Evolutionary conservation across 1,140 invertebrate species (phyloP).

Genomic region (Telenomus remus): DNA sequence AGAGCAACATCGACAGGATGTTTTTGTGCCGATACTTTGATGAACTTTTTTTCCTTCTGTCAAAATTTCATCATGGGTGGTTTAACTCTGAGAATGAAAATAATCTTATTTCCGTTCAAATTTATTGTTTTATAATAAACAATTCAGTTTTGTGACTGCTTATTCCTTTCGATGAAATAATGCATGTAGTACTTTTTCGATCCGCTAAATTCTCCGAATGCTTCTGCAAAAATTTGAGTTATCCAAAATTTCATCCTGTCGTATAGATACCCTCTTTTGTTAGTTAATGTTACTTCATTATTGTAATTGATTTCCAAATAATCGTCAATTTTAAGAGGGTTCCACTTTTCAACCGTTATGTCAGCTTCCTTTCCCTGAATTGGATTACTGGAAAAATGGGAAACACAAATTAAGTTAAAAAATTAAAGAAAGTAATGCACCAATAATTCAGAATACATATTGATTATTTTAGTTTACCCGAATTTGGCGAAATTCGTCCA

Average conservation of each 20-base stretch:
- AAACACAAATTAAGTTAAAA: neutral
- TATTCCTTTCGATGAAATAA: too few species aligned
- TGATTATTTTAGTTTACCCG: conserved; percentile 17
- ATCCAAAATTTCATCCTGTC: conserved; percentile 5
- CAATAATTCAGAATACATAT: too few species aligned
- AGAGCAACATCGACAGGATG: too few species aligned
- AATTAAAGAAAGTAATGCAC: neutral
- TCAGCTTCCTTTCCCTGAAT: conserved; percentile 8
- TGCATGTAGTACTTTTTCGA: neutral
- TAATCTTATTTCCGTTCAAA: too few species aligned
- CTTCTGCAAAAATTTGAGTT: too few species aligned
- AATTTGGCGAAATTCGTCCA: conserved; percentile 35
- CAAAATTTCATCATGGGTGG: too few species aligned
- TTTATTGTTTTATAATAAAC: too few species aligned
- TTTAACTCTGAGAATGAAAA: too few species aligned
- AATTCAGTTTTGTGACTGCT: too few species aligned
- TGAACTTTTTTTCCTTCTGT: too few species aligned
- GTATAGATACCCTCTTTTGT: conserved; percentile 3
- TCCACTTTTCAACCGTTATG: conserved; percentile 11
- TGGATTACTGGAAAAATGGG: conserved; percentile 22
- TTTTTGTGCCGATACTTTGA: too few species aligned
- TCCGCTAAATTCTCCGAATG: conserved; percentile 1
- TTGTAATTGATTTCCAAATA: conserved; percentile 21
- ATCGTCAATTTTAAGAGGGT: conserved; percentile 4
- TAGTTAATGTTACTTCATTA: neutral